These are phyloP conservation scores for Gila orcuttii DNA, from an alignment of 2,113 vertebrate genomes.

Conservation along the genomic window DNA sequence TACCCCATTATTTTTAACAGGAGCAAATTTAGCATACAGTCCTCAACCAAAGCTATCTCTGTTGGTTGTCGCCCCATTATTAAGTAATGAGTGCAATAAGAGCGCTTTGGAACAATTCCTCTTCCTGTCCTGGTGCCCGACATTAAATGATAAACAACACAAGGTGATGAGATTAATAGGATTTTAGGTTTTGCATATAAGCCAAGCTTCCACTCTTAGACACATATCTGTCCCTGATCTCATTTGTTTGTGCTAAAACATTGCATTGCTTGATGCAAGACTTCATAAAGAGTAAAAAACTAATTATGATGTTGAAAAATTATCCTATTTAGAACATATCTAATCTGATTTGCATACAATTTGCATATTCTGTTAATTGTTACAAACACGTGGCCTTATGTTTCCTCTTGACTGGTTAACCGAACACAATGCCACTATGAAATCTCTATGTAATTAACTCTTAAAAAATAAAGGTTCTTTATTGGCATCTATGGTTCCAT, in stretches of 20 bases:
- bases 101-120: slow-evolving; percentile 10
- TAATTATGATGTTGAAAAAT: background rate
- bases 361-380: too few relatives aligned
- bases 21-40: background rate
- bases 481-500: too few relatives aligned
- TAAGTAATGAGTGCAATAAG: slow-evolving; percentile 40
- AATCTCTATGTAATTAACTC: too few relatives aligned
- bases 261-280: background rate
- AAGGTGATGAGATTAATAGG: slow-evolving; percentile 6
- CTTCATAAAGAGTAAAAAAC: background rate
- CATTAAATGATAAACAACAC: slow-evolving; percentile 6
- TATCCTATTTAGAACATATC: too few relatives aligned
- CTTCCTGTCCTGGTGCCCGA: slow-evolving; percentile 33
- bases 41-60: background rate
- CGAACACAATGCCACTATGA: too few relatives aligned
- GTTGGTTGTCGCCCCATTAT: background rate
- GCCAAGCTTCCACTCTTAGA: slow-evolving; percentile 4
- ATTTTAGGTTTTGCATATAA: slow-evolving; percentile 3
- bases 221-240: background rate
- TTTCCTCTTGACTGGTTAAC: too few relatives aligned
- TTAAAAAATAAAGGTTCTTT: too few relatives aligned
- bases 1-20: background rate
- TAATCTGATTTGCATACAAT: too few relatives aligned
- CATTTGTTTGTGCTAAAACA: background rate
- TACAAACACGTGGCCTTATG: too few relatives aligned